Conservation (phyloP, 2,797 vertebrate genomes). For the Peromyscus attwateri region DNA sequence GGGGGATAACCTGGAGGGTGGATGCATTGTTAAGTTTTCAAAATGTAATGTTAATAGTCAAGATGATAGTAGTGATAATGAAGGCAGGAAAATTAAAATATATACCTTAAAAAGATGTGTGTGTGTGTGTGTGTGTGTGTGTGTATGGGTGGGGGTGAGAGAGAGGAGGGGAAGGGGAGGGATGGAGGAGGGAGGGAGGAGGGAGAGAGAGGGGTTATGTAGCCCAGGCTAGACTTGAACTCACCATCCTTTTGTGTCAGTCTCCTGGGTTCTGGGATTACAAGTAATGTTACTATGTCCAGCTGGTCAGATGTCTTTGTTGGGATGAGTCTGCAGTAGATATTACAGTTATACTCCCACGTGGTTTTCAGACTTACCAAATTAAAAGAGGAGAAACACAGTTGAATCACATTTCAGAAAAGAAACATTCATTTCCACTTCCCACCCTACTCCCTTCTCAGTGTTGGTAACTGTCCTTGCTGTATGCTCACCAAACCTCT, state of each 20-base stretch:
- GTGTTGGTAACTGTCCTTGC: background rate
- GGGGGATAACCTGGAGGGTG: background rate
- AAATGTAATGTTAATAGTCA: background rate
- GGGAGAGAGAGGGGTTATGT: background rate
- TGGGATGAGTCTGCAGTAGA: background rate
- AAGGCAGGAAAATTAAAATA: background rate
- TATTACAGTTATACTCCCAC: background rate
- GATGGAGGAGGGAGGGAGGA: background rate
- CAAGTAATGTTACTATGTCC: background rate
- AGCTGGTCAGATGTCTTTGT: background rate
- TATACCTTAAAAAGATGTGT: background rate
- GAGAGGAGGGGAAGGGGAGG: too few species aligned
- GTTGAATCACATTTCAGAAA: background rate
- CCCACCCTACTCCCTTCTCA: background rate
- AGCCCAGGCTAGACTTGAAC: background rate
- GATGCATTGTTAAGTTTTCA: background rate
- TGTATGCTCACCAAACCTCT: background rate
- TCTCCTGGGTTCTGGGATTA: background rate
- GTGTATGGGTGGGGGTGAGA: background rate
- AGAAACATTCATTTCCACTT: background rate
- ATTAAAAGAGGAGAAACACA: background rate
- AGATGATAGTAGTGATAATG: background rate
- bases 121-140: background rate
- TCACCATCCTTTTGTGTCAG: background rate
- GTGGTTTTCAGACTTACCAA: background rate